These are phyloP conservation scores for Pocillopora damicornis DNA, from an alignment of 64 coral and sea anemone species.

Conservation along the genomic window DNA sequence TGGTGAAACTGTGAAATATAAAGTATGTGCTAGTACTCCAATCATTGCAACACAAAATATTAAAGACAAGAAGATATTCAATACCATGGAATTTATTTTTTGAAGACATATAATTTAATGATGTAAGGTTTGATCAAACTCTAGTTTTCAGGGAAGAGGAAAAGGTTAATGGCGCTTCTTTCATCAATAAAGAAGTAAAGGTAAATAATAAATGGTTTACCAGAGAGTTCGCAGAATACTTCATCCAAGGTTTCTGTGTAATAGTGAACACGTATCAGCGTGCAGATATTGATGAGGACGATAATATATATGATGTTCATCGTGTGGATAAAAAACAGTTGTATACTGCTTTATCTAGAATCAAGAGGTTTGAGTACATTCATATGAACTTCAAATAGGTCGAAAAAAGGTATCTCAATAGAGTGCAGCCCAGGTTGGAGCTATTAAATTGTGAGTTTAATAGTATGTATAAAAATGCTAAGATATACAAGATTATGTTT, in stretches of 20 bases:
- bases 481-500: conserved; percentile 44
- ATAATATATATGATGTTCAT: conserved; percentile 37
- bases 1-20: not conserved
- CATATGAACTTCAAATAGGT: conserved; percentile 8
- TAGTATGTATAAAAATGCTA: conserved; percentile 26
- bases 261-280: conserved; percentile 52
- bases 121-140: not conserved
- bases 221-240: conserved; percentile 2
- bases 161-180: no score
- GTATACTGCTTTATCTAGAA: no score
- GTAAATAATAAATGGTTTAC: no score
- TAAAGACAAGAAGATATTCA: conserved; percentile 31
- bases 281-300: conserved; percentile 8
- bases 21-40: not conserved
- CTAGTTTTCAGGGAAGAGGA: no score
- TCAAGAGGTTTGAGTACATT: conserved; percentile 26
- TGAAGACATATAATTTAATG: not conserved
- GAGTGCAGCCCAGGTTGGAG: not conserved
- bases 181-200: no score
- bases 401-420: conserved; percentile 2
- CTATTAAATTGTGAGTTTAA: conserved; percentile 15
- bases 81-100: conserved; percentile 42
- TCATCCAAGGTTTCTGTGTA: conserved; percentile 26
- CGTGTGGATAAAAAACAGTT: conserved; percentile 47
- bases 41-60: conserved; percentile 29